These are phyloP conservation scores for Drosophila nannoptera DNA, from an alignment of 1,140 invertebrate genomes.

Conservation along the genomic window DNA sequence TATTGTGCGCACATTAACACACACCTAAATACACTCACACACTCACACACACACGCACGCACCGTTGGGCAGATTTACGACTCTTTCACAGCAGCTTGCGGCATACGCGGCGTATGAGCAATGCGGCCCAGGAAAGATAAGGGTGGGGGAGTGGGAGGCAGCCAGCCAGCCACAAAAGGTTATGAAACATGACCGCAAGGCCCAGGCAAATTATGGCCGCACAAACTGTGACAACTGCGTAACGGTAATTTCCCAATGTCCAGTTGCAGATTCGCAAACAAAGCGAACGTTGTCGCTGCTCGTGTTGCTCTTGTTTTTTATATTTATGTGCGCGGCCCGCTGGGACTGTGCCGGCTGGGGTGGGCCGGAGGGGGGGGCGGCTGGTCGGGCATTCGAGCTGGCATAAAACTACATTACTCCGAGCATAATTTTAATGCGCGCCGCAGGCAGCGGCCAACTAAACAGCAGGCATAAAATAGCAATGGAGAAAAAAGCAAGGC, in stretches of 20 bases:
- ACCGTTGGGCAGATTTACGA: slow-evolving; percentile 47
- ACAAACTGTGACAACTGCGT: slow-evolving; percentile 67
- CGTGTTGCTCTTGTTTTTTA: slow-evolving; percentile 14
- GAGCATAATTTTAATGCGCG: slow-evolving; percentile 72
- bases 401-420: slow-evolving; percentile 66
- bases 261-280: slow-evolving; percentile 43
- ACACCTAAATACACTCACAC: slow-evolving; percentile 18
- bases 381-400: no score
- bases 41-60: slow-evolving; percentile 16
- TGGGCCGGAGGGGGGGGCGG: not conserved
- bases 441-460: slow-evolving; percentile 48
- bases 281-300: slow-evolving; percentile 33
- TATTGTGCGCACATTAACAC: slow-evolving; percentile 71
- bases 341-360: not conserved
- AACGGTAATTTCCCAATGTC: slow-evolving; percentile 75
- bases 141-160: slow-evolving; percentile 17
- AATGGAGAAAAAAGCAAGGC: not conserved
- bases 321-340: slow-evolving; percentile 53
- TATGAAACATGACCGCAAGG: slow-evolving; percentile 65
- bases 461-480: slow-evolving; percentile 59
- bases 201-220: slow-evolving; percentile 61
- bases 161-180: slow-evolving; percentile 44
- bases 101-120: slow-evolving; percentile 56
- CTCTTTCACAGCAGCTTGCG: slow-evolving; percentile 14
- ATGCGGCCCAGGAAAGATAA: slow-evolving; percentile 18